Percentiles rank a stretch among this genome's conserved stretches.
Evolutionary conservation across 2,888 invertebrate species (phyloP).

Genomic region (Tubulanus polymorphus): DNA sequence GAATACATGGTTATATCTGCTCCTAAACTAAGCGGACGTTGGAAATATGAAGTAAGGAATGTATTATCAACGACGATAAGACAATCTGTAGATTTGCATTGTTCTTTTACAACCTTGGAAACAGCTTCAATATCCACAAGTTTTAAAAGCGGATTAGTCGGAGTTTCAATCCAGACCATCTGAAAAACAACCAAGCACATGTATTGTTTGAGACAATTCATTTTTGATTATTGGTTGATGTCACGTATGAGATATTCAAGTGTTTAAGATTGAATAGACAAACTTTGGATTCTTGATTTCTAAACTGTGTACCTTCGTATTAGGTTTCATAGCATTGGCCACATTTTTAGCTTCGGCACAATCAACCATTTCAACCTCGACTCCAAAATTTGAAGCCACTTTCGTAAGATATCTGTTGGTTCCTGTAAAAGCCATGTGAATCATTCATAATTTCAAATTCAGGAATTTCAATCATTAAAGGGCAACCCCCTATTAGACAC

Average conservation of each 20-base stretch:
- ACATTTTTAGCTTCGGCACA: constrained; percentile 66
- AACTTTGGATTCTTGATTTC: too few species aligned
- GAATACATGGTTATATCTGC: constrained; percentile 91
- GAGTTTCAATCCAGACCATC: constrained; percentile 88
- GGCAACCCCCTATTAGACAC: too few species aligned
- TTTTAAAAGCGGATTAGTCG: constrained; percentile 91
- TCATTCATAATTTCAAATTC: too few species aligned
- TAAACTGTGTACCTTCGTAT: constrained; percentile 86
- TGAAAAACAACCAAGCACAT: constrained; percentile 26
- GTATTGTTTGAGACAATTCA: too few species aligned
- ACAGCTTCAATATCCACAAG: constrained; percentile 80
- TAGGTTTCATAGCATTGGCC: constrained; percentile 67
- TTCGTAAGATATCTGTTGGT: constrained; percentile 72
- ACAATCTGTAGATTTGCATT: constrained; percentile 56
- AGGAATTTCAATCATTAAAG: too few species aligned
- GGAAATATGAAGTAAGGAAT: constrained; percentile 81
- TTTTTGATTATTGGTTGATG: too few species aligned
- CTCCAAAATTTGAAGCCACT: constrained; percentile 65
- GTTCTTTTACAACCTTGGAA: constrained; percentile 58
- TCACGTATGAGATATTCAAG: not conserved
- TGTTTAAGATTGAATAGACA: too few species aligned
- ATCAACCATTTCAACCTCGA: constrained; percentile 75
- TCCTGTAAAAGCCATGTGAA: constrained; percentile 42
- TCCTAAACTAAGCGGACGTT: constrained; percentile 84
- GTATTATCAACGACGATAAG: constrained; percentile 85